These are phyloP conservation scores for Teleogryllus oceanicus DNA, from an alignment of 2,888 invertebrate genomes.

Conservation along the genomic window DNA sequence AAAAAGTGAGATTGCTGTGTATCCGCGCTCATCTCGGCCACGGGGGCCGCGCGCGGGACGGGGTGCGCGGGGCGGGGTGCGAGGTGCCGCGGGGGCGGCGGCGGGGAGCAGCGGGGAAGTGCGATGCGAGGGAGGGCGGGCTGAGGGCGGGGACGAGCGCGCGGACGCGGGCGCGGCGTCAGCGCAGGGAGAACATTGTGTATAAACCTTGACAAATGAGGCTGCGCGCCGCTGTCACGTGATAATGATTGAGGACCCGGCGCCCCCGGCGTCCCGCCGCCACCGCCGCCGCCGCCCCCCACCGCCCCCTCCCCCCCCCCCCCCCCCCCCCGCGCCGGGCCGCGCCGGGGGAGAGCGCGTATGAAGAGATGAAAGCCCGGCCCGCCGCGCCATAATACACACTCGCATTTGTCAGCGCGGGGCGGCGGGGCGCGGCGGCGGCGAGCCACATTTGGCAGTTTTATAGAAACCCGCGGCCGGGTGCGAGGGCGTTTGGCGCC, in stretches of 20 bases:
- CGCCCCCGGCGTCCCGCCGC: constrained; percentile 27
- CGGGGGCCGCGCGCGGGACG: constrained; percentile 18
- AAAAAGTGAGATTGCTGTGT: constrained; percentile 35
- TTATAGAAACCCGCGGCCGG: constrained; percentile 28
- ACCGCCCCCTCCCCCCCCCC: neutral
- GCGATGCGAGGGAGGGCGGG: constrained; percentile 12
- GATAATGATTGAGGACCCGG: constrained; percentile 38
- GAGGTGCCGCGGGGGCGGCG: neutral
- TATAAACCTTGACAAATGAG: constrained; percentile 38
- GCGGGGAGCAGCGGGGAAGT: neutral
- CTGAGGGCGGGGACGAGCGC: neutral
- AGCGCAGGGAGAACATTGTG: constrained; percentile 29
- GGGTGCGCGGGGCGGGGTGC: neutral
- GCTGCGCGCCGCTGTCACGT: constrained; percentile 37
- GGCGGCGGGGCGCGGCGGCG: constrained; percentile 18
- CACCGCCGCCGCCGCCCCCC: constrained; percentile 22
- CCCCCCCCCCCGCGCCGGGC: neutral
- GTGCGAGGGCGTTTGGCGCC: constrained; percentile 28
- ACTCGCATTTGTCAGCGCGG: constrained; percentile 34
- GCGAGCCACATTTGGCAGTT: constrained; percentile 18
- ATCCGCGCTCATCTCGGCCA: constrained; percentile 27
- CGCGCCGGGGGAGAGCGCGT: constrained; percentile 26
- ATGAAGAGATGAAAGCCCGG: constrained; percentile 36
- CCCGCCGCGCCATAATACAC: constrained; percentile 31
- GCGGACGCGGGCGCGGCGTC: constrained; percentile 28